Conservation (phyloP, 2,888 invertebrate genomes). For the Sthenelais limicola region DNA sequence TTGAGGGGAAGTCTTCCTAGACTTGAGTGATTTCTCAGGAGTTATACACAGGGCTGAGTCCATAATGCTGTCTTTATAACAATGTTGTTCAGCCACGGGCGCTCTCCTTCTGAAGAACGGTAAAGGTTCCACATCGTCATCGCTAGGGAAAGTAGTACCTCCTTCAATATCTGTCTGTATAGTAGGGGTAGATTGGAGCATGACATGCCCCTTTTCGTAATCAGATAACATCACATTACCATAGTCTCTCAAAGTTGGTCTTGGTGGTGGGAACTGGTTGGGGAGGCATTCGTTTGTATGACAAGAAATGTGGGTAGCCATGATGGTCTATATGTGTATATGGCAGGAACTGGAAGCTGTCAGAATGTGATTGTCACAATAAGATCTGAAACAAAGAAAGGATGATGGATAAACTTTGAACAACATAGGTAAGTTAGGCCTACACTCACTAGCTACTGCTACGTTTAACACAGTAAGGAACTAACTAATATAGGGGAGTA, state of each 20-base stretch:
- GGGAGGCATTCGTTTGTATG: constrained; percentile 19
- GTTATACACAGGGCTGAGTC: constrained; percentile 27
- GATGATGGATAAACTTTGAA: too few relatives aligned
- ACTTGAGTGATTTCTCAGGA: constrained; percentile 1
- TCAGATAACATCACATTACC: constrained; percentile 1
- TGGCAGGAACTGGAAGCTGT: too few relatives aligned
- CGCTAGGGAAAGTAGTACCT: not conserved
- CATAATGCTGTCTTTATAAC: not conserved
- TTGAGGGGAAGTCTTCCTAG: too few relatives aligned
- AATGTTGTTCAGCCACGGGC: not conserved
- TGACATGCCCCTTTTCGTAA: constrained; percentile 12
- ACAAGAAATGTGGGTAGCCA: constrained; percentile 20
- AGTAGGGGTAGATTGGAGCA: constrained; percentile 8
- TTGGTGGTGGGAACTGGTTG: constrained; percentile 2
- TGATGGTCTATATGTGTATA: too few relatives aligned
- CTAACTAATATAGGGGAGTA: too few relatives aligned
- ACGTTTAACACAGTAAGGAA: too few relatives aligned
- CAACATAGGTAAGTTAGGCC: too few relatives aligned
- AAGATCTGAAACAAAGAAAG: too few relatives aligned
- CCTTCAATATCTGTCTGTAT: constrained; percentile 9
- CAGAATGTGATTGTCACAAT: too few relatives aligned
- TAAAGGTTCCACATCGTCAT: constrained; percentile 9
- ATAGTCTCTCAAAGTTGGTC: not conserved
- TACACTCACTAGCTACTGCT: too few relatives aligned
- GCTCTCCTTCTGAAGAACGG: not conserved